These are phyloP conservation scores for Semotilus atromaculatus DNA, from an alignment of 2,797 vertebrate species.

Conservation along the genomic window DNA sequence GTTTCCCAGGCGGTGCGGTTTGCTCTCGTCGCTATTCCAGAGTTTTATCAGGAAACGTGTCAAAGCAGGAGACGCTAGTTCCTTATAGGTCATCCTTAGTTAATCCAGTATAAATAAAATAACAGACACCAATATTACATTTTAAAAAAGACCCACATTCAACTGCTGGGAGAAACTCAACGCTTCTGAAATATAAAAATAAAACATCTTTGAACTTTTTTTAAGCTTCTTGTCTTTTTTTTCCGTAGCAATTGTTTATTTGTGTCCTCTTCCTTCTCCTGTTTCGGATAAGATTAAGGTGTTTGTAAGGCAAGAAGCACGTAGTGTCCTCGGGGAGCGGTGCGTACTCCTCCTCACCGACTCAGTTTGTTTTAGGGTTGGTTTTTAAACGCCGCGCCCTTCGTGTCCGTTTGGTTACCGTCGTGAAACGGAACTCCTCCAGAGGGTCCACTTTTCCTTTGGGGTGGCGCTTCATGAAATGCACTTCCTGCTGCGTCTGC, in stretches of 20 bases:
- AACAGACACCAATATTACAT: conserved; percentile 74
- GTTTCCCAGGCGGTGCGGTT: conserved; percentile 52
- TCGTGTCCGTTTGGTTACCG: conserved; percentile 84
- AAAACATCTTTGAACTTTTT: conserved; percentile 80
- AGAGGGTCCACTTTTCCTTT: conserved; percentile 76
- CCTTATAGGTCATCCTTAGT: conserved; percentile 75
- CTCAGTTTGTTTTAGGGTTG: conserved; percentile 77
- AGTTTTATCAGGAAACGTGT: conserved; percentile 68
- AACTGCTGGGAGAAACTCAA: conserved; percentile 74
- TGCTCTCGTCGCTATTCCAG: conserved; percentile 70
- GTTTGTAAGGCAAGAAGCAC: conserved; percentile 68
- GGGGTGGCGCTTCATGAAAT: conserved; percentile 86
- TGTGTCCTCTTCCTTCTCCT: conserved; percentile 64
- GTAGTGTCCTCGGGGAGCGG: conserved; percentile 62
- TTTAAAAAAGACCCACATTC: conserved; percentile 76
- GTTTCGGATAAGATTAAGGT: conserved; percentile 63
- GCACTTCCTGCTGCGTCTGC: conserved; percentile 84
- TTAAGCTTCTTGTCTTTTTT: conserved; percentile 57
- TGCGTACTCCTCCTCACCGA: conserved; percentile 23
- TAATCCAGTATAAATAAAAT: conserved; percentile 85
- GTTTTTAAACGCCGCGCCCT: conserved; percentile 82
- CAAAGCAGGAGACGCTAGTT: conserved; percentile 69
- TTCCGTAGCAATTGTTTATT: conserved; percentile 62
- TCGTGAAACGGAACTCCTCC: conserved; percentile 82
- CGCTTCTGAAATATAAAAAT: conserved; percentile 84